These are phyloP conservation scores for Erpobdella octoculata DNA, from an alignment of 2,888 invertebrate genomes.

Conservation along the genomic window DNA sequence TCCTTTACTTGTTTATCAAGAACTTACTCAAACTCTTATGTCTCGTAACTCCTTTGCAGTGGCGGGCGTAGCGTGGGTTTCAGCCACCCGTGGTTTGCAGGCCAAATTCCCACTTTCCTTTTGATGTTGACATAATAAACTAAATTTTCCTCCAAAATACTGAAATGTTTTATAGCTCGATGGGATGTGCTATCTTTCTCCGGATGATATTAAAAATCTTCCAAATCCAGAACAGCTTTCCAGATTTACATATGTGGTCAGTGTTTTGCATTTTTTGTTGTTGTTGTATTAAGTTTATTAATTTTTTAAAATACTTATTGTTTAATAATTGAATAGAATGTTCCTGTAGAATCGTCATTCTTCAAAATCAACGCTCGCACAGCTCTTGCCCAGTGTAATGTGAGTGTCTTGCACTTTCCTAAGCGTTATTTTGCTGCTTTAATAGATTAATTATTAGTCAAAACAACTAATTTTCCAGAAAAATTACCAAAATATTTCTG, in stretches of 20 bases:
- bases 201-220: not conserved
- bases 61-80: too few species aligned
- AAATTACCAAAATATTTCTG: slow-evolving; percentile 50
- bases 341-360: slow-evolving; percentile 1
- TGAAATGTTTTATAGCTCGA: not conserved
- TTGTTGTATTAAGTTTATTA: not conserved
- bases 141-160: not conserved
- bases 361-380: not conserved
- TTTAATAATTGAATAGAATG: not conserved
- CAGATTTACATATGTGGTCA: slow-evolving; percentile 1
- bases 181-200: not conserved
- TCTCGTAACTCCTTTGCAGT: too few species aligned
- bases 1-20: too few species aligned
- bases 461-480: not conserved
- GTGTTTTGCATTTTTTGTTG: not conserved
- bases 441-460: not conserved
- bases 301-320: not conserved
- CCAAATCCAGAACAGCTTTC: slow-evolving; percentile 1
- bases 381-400: not conserved
- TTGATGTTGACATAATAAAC: not conserved
- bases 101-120: not conserved
- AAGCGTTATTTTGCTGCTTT: not conserved
- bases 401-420: not conserved
- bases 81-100: too few species aligned
- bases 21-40: too few species aligned